These are phyloP conservation scores for Fulica atra DNA, from an alignment of 2,113 vertebrate species.

Conservation along the genomic window DNA sequence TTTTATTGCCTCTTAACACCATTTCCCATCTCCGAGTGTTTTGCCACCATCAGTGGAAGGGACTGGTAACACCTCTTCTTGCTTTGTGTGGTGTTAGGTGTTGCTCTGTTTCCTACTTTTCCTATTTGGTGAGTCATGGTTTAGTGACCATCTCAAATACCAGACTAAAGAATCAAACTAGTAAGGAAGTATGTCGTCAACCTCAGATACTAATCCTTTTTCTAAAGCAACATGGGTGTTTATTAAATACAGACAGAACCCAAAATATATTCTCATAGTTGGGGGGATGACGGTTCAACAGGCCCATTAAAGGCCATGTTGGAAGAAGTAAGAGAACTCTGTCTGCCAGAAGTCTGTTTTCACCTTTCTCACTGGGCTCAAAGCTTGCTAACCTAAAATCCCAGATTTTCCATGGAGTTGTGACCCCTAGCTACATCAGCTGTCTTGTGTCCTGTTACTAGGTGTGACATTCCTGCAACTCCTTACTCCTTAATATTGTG, in stretches of 20 bases:
- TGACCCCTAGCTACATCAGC: neutral
- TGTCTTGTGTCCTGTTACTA: neutral
- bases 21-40: neutral
- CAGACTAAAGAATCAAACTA: neutral
- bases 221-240: neutral
- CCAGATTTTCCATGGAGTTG: neutral
- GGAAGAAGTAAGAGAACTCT: neutral
- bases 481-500: neutral
- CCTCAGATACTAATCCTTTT: neutral
- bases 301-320: neutral
- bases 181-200: neutral
- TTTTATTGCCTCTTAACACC: rapidly evolving
- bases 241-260: rapidly evolving
- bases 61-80: neutral
- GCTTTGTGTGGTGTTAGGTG: neutral
- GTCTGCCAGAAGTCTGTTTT: neutral
- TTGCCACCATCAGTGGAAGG: neutral
- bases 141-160: rapidly evolving
- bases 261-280: rapidly evolving
- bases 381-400: neutral
- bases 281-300: neutral
- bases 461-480: rapidly evolving
- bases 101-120: neutral
- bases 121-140: too few species aligned
- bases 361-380: neutral